A percentile compares a stretch with the other conserved stretches of the same genome.
Evolutionary conservation across 2,797 vertebrate genomes (phyloP).

Genomic region (Megaceryle alcyon): DNA sequence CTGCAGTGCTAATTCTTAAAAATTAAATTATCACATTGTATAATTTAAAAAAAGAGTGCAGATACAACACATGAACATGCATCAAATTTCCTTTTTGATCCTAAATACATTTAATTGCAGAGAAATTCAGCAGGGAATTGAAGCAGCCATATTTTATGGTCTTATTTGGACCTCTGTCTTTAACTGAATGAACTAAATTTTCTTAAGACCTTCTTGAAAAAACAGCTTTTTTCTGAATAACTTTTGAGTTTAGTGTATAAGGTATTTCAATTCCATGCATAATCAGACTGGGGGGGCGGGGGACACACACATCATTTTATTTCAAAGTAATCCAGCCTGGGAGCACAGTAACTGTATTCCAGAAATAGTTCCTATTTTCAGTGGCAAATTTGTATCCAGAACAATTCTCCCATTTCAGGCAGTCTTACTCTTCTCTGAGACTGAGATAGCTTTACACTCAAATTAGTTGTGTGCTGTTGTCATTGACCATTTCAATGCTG

Average conservation of each 20-base stretch:
- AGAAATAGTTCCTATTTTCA: not conserved
- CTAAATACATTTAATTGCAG: not conserved
- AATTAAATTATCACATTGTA: not conserved
- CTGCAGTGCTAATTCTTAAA: not conserved
- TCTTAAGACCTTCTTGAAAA: not conserved
- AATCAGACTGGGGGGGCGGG: not conserved
- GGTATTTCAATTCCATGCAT: not conserved
- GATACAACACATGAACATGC: not conserved
- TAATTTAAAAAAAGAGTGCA: not conserved
- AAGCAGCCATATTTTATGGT: not conserved
- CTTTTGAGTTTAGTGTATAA: not conserved
- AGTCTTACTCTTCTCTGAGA: not conserved
- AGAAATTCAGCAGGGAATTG: not conserved
- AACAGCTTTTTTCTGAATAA: not conserved
- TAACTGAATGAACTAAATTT: not conserved
- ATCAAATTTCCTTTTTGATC: not conserved
- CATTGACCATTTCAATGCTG: not conserved
- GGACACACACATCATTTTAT: not conserved
- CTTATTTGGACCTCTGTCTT: not conserved
- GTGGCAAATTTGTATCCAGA: not conserved
- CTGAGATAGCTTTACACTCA: not conserved
- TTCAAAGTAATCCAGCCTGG: not conserved
- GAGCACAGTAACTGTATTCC: not conserved
- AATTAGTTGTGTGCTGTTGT: not conserved
- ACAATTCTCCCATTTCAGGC: not conserved